phyloP scores from a whole-genome alignment of 1,140 invertebrate genomes.

The Eurosta solidaginis region DNA sequence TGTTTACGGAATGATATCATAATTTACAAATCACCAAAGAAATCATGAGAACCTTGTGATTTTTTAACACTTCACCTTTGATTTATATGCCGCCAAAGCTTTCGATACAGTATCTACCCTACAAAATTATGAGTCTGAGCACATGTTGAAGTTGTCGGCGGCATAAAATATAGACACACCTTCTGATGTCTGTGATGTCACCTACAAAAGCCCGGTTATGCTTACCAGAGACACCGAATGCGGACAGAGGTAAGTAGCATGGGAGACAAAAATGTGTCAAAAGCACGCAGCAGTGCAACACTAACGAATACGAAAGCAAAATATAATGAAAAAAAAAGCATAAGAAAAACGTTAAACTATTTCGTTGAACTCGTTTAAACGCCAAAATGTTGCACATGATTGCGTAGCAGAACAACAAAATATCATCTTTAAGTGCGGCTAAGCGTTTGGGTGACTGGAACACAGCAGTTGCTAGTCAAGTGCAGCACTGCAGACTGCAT shows the following conservation, averaged over 20 bases:
- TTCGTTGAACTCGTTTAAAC: conserved; percentile 27
- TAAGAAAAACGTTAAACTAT: background rate
- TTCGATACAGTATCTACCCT: too few species aligned
- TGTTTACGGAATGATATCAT: too few species aligned
- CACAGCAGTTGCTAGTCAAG: background rate
- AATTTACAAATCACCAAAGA: too few species aligned
- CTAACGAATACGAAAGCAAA: background rate
- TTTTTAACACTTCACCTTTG: too few species aligned
- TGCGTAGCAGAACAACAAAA: background rate
- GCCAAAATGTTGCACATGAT: conserved; percentile 25
- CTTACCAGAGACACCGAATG: background rate
- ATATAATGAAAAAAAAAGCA: background rate
- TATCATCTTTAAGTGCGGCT: background rate
- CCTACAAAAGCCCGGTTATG: conserved; percentile 4
- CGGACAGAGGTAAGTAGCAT: conserved; percentile 9
- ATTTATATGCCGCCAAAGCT: too few species aligned
- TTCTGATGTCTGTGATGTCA: conserved; percentile 19
- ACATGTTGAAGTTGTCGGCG: too few species aligned
- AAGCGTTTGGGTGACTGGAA: background rate
- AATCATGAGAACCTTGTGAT: too few species aligned
- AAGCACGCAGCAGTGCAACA: background rate
- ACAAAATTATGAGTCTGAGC: too few species aligned
- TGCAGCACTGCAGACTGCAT: background rate
- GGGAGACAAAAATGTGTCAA: conserved; percentile 14
- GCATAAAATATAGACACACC: too few species aligned